Evolutionary conservation across 2,888 invertebrate genomes (phyloP).

Genomic region (Philhelius pedissequus): DNA sequence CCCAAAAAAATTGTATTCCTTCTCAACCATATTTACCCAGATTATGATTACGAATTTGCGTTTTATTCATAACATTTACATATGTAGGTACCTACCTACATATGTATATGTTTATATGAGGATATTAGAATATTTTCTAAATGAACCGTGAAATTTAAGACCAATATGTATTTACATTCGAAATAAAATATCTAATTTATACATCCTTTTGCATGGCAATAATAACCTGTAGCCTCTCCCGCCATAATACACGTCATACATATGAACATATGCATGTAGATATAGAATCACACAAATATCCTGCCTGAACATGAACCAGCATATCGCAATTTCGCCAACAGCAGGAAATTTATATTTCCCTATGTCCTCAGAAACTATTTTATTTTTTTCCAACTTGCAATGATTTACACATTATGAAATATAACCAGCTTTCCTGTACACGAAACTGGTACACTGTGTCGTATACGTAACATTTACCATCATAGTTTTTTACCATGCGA

Average conservation of each 20-base stretch:
- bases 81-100: too few species aligned
- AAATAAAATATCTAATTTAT: not conserved
- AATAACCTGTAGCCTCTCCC: not conserved
- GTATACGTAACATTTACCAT: slow-evolving; percentile 7
- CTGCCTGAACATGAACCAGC: not conserved
- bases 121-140: not conserved
- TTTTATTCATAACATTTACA: too few species aligned
- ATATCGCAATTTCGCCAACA: slow-evolving; percentile 11
- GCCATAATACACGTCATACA: too few species aligned
- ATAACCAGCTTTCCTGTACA: not conserved
- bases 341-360: slow-evolving; percentile 37
- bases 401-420: slow-evolving; percentile 31
- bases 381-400: slow-evolving; percentile 20
- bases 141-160: not conserved
- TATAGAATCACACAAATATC: not conserved
- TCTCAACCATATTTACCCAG: too few species aligned
- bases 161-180: not conserved
- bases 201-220: not conserved
- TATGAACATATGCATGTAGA: too few species aligned
- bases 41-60: too few species aligned
- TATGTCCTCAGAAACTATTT: slow-evolving; percentile 29
- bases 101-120: too few species aligned
- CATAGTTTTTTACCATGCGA: not conserved
- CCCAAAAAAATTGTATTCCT: too few species aligned
- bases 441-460: not conserved